Evolutionary conservation across 2,113 vertebrate species (phyloP).

Genomic region (Conger conger): DNA sequence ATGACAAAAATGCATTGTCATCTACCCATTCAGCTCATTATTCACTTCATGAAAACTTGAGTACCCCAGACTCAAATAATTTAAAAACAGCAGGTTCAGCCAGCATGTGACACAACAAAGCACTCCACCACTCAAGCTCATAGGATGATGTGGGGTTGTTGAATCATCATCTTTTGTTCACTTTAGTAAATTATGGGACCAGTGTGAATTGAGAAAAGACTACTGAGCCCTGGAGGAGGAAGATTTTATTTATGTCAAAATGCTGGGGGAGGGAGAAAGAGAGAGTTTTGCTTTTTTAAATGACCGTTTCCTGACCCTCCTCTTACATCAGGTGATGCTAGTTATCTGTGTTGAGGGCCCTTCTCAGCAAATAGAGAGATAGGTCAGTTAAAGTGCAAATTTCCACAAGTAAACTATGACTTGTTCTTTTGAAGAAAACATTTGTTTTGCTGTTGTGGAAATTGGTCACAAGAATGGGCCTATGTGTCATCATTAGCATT

Average conservation of each 20-base stretch:
- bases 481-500: too few relatives aligned
- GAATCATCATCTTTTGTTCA: conserved; percentile 11
- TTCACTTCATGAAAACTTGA: background rate
- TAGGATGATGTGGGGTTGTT: background rate
- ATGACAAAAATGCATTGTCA: background rate
- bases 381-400: background rate
- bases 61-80: background rate
- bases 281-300: background rate
- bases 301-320: background rate
- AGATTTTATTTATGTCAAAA: conserved; percentile 6
- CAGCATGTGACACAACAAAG: background rate
- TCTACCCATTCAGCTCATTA: background rate
- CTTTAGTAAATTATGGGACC: conserved; percentile 12
- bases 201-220: background rate
- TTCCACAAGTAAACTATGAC: background rate
- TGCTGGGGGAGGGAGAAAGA: background rate
- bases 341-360: background rate
- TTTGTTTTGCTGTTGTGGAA: background rate
- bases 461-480: background rate
- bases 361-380: background rate
- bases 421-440: background rate
- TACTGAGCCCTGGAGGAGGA: conserved; percentile 6
- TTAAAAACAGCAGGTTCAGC: background rate
- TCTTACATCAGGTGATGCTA: background rate
- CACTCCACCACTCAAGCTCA: conserved; percentile 12